Evolutionary conservation across 2,888 invertebrate genomes (phyloP), one percentile per base, ranked within the genome.

Genomic region (Eupithecia tripunctaria): DNA sequence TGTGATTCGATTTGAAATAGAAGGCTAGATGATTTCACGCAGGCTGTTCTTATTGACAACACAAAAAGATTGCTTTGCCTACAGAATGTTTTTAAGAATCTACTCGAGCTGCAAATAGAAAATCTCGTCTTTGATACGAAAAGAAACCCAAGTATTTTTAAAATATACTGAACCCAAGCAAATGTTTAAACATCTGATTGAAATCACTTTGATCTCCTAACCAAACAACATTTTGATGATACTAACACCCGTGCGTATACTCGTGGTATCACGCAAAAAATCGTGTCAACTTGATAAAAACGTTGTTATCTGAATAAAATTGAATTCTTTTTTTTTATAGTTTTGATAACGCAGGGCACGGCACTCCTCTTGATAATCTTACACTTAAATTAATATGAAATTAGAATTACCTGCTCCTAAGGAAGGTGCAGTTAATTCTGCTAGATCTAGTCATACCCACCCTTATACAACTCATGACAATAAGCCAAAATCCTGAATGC

Each of bases 151-250:
- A 64, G 38, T 25, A 38, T 64, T 64, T 41, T 64, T 36, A 15
- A 70, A 68, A 72, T 75, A 70, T 67, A 75, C 47, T 60, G 47
- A 71, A 66, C 68, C 32, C 60, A 59, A 64, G 72, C 51, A 73
- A 77, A 76, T 76, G 71, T 79, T 79, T 77, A 67, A 62, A 72
- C 73, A 72, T 71, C 71, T 72, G 77, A 78, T 73, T 70, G 59
- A 67, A 72, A 70, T 74, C 62, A 72, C 66, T 72, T 73, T 75
- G 71, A 76, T 74, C 73, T 72, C 72, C 66, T 72, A 65, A 68
- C 63, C 70, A 77, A 77, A 77, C 71, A 77, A 76, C 71, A 78
- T 64, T 72, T 69, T 65, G 64, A 60, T 70, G 67, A 62, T 71
- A 74, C 71, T 69, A 72, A 74, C 70, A 59, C 62, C 29, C 67